Percentiles rank a stretch among this genome's conserved stretches.
Conservation (phyloP, 2,113 vertebrate genomes). For the Mobula hypostoma region DNA sequence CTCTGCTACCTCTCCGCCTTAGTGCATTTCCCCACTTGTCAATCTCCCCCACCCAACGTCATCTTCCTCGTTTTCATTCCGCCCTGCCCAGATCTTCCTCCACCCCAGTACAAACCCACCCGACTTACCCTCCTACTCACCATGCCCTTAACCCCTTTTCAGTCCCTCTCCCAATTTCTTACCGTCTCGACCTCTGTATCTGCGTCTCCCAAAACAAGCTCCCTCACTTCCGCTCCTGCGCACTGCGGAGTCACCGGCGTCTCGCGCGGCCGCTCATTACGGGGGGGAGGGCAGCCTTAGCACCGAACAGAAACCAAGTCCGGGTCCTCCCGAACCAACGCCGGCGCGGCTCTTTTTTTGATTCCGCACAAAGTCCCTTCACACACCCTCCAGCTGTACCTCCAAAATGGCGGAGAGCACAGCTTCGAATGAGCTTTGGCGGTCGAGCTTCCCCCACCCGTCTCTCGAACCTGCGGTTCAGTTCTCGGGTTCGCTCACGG, state of each 20-base stretch:
- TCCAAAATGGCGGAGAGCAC: not conserved
- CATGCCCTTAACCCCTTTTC: not conserved
- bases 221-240: conserved; percentile 27
- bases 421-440: not conserved
- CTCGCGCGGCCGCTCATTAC: not conserved
- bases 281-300: not conserved
- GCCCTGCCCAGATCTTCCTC: not conserved
- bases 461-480: not conserved
- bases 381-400: not conserved
- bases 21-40: not conserved
- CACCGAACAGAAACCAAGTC: not conserved
- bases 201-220: conserved; percentile 15
- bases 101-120: not conserved
- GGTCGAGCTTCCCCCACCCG: not conserved
- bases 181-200: conserved; percentile 7
- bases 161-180: not conserved
- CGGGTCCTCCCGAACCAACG: too few species aligned
- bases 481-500: not conserved
- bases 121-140: not conserved
- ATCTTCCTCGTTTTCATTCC: not conserved
- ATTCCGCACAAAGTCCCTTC: not conserved
- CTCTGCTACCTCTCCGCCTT: not conserved
- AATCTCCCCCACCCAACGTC: not conserved
- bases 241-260: not conserved
- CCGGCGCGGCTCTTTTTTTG: not conserved